Base-by-base conservation (phyloP, 2,797 vertebrate genomes). In the Leptoclinus maculatus region DNA sequence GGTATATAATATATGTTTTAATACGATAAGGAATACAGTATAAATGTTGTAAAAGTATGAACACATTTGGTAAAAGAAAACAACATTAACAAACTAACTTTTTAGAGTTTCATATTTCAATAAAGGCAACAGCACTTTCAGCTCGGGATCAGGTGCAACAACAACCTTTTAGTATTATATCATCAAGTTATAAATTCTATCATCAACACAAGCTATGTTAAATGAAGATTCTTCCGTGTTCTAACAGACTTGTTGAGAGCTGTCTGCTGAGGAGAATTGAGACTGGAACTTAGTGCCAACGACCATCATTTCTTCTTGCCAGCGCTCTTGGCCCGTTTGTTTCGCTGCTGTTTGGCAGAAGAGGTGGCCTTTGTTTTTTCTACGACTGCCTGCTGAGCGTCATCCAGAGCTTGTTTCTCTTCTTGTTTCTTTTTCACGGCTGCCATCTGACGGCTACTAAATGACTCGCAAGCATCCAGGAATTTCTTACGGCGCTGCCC, bases 291-390 rank as follows among this genome's bases (percentile, higher is more conserved):
- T 29, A 5, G 49, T 68, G 76, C 82, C 58, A 64, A 21, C 56
- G 69, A 43, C 59, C 43, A 63, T 93, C 92, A 96, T 76, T 95
- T 96, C 83, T 94, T 97, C 89, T 93, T 95, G 57, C 66, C 89
- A 76, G 77, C 66, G 60, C 80, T 89, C 90, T 95, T 96, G 76
- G 74, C 88, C 86, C 23, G 76, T 79, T 13, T 91, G 74, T 21
- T 87, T 7, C 6, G 45, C 84, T 36, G 71, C 79, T 79, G 71
- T 41, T 45, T n/a, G 34, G 63, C 14, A 41, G 80, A 12, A 71
- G 76, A 39, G 78, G 74, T 49, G 38, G 74, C 51, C 53, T 49
- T 29, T 43, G 11, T 57, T 88, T 93, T 96, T 64, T 94, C 94
- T 38, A 38, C 16, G 65, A 94, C 92, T 5, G 72, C 78, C 64